Conservation (phyloP, 1,140 invertebrate species). For the Oppia nitens region DNA sequence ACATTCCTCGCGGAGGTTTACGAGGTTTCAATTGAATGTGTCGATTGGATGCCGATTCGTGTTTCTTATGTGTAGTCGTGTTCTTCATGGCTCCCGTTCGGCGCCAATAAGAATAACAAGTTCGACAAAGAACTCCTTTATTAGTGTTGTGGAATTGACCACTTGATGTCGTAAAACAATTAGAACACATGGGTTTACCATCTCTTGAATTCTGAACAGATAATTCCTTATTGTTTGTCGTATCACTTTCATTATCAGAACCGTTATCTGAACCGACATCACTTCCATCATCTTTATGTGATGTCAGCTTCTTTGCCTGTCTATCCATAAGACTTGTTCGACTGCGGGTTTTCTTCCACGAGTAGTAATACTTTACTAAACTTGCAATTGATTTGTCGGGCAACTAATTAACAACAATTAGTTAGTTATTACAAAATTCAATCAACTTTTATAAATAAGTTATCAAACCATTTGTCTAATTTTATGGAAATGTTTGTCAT, state of each 20-base stretch:
- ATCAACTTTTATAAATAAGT: neutral
- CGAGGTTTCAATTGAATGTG: constrained; percentile 35
- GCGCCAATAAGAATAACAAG: constrained; percentile 32
- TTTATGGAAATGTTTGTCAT: constrained; percentile 92
- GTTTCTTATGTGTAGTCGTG: constrained; percentile 42
- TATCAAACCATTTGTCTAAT: constrained; percentile 82
- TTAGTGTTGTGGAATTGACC: constrained; percentile 6
- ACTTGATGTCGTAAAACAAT: constrained; percentile 8
- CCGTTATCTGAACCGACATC: constrained; percentile 50
- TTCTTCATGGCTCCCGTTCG: constrained; percentile 55
- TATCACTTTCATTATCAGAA: constrained; percentile 60
- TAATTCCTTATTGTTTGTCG: neutral
- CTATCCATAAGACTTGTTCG: constrained; percentile 83
- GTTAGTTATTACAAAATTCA: neutral
- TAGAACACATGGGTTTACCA: neutral
- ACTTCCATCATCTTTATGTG: constrained; percentile 29
- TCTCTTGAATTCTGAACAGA: neutral
- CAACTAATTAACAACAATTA: constrained; percentile 40
- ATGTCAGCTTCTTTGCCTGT: constrained; percentile 39
- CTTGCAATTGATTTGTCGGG: constrained; percentile 92
- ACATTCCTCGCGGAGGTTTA: constrained; percentile 85
- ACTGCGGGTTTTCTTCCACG: constrained; percentile 88
- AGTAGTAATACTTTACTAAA: constrained; percentile 94
- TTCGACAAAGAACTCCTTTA: constrained; percentile 6
- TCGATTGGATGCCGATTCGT: constrained; percentile 25